Conservation (phyloP, 2,113 vertebrate species). For the Myocastor coypus region DNA sequence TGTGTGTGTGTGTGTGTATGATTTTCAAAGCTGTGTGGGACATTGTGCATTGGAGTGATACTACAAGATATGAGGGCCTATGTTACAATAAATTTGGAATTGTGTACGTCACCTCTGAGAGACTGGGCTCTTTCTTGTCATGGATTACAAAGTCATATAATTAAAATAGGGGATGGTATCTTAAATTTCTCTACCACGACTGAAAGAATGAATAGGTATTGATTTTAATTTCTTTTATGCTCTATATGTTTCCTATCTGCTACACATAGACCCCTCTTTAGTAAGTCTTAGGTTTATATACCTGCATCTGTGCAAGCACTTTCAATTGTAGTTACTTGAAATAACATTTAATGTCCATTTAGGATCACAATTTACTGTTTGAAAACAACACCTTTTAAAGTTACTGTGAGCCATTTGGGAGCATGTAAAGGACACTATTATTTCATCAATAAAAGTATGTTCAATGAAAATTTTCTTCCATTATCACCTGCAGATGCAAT, state of each 20-base stretch:
- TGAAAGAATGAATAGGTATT: conserved; percentile 11
- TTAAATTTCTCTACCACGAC: not conserved
- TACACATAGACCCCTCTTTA: not conserved
- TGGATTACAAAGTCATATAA: not conserved
- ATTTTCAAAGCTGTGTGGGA: not conserved
- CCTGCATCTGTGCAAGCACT: not conserved
- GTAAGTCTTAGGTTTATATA: not conserved
- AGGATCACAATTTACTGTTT: not conserved
- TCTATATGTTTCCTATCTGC: not conserved
- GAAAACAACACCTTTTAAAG: not conserved
- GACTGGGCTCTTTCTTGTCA: not conserved
- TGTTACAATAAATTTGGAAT: not conserved
- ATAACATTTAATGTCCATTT: not conserved
- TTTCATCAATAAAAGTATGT: not conserved
- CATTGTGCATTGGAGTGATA: not conserved
- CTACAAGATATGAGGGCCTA: not conserved
- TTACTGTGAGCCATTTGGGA: not conserved
- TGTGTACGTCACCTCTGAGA: not conserved
- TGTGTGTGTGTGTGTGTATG: not conserved
- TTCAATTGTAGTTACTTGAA: not conserved
- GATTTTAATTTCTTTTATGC: conserved; percentile 16
- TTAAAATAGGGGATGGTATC: not conserved
- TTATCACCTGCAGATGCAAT: not conserved
- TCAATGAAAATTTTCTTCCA: not conserved
- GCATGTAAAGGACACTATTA: not conserved